Evolutionary conservation across 2,888 invertebrate genomes (phyloP).

Genomic region (Metopia argyrocephala): DNA sequence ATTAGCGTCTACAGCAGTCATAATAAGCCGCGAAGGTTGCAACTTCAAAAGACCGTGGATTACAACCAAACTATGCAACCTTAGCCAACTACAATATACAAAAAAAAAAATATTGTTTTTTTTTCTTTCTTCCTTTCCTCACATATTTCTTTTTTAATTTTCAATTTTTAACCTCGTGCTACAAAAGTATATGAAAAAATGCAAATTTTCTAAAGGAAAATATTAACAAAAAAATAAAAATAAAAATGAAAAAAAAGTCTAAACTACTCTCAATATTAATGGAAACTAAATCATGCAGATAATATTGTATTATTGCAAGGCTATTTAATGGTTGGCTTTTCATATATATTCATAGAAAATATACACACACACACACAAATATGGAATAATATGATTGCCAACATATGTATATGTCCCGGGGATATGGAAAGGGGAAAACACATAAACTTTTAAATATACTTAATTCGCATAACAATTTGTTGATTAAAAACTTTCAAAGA

Average conservation of each 20-base stretch:
- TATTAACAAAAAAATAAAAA: not conserved
- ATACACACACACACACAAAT: not conserved
- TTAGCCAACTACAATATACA: slow-evolving; percentile 7
- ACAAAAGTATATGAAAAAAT: slow-evolving; percentile 3
- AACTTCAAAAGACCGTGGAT: slow-evolving; percentile 38
- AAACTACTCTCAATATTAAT: slow-evolving; percentile 2
- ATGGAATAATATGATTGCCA: not conserved
- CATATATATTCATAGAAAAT: not conserved
- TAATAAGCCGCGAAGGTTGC: slow-evolving; percentile 53
- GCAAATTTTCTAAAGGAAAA: slow-evolving; percentile 17
- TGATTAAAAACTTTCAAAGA: slow-evolving; percentile 36
- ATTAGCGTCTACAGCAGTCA: slow-evolving; percentile 54
- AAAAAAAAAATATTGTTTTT: slow-evolving; percentile 22
- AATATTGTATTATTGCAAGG: not conserved
- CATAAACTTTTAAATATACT: not conserved
- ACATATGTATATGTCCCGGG: not conserved
- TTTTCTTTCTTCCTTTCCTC: not conserved
- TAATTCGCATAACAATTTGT: slow-evolving; percentile 34
- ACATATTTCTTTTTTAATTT: not conserved
- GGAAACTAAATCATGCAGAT: slow-evolving; percentile 23
- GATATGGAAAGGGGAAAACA: too few relatives aligned
- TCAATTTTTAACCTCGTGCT: slow-evolving; percentile 18
- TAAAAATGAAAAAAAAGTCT: not conserved
- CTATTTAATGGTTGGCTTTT: slow-evolving; percentile 14
- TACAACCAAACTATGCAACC: slow-evolving; percentile 38